phyloP scores from a whole-genome alignment of 2,888 invertebrate species.

The Oxyscelio sp. region DNA sequence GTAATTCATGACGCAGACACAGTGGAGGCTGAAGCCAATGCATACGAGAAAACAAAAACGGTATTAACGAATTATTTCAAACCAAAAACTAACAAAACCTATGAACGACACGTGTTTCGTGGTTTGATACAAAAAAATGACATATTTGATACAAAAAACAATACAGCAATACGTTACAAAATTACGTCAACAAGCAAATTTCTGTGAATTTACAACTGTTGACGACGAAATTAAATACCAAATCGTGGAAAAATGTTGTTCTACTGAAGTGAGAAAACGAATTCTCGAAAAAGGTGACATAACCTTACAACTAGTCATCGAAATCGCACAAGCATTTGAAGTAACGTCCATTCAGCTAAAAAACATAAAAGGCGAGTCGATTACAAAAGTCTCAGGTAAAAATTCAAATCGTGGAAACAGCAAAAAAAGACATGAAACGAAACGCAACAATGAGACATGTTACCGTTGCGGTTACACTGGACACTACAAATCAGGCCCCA shows the following conservation, averaged over 20 bases:
- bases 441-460: constrained; percentile 4
- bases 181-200: constrained; percentile 80
- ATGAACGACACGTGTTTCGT: constrained; percentile 82
- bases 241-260: constrained; percentile 64
- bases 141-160: too few relatives aligned
- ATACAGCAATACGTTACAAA: constrained; percentile 81
- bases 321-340: constrained; percentile 33
- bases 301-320: constrained; percentile 7
- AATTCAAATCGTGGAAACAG: background rate
- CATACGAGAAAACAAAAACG: constrained; percentile 33
- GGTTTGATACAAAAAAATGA: constrained; percentile 78
- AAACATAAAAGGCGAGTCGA: constrained; percentile 2
- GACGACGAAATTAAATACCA: constrained; percentile 74
- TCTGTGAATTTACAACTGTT: constrained; percentile 76
- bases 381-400: background rate
- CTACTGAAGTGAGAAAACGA: constrained; percentile 64
- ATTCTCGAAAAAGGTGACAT: constrained; percentile 63
- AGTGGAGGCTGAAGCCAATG: too few relatives aligned
- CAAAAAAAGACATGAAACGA: background rate
- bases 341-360: constrained; percentile 3
- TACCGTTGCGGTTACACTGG: constrained; percentile 26
- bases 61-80: constrained; percentile 77
- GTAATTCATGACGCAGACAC: too few relatives aligned
- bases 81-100: constrained; percentile 80
- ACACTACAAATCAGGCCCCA: too few relatives aligned